These are phyloP conservation scores for Leucophenga varia DNA, from an alignment of 1,140 invertebrate genomes.

Conservation along the genomic window DNA sequence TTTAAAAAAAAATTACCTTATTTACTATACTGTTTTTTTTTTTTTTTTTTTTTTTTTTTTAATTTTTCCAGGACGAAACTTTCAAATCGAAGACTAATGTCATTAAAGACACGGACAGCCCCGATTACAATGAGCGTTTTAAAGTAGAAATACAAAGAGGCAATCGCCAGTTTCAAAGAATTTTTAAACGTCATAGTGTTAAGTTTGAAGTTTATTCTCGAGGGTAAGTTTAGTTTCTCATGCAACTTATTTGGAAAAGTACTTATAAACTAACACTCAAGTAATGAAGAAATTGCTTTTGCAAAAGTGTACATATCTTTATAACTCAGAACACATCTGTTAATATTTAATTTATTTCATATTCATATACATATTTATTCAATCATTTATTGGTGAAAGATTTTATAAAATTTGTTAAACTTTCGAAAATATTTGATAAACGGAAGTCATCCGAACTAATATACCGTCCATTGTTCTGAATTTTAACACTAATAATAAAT, in stretches of 20 bases:
- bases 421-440: too few species aligned
- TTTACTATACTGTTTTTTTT: background rate
- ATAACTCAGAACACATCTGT: too few species aligned
- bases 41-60: slow-evolving; percentile 2
- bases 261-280: background rate
- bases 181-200: slow-evolving; percentile 84
- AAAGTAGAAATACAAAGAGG: slow-evolving; percentile 78
- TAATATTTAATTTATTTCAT: too few species aligned
- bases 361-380: too few species aligned
- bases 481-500: too few species aligned
- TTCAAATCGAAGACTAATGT: slow-evolving; percentile 75
- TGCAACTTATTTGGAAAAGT: background rate
- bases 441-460: too few species aligned
- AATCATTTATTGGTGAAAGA: too few species aligned
- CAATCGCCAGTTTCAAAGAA: slow-evolving; percentile 74
- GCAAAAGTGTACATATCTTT: too few species aligned
- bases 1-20: too few species aligned
- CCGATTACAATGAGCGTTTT: slow-evolving; percentile 81
- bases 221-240: slow-evolving; percentile 72
- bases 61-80: slow-evolving; percentile 68
- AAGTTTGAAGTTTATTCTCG: slow-evolving; percentile 91
- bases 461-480: too few species aligned
- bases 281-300: too few species aligned
- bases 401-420: too few species aligned
- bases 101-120: slow-evolving; percentile 84